Conservation (phyloP, 1,140 invertebrate genomes). For the Ips nitidus region DNA sequence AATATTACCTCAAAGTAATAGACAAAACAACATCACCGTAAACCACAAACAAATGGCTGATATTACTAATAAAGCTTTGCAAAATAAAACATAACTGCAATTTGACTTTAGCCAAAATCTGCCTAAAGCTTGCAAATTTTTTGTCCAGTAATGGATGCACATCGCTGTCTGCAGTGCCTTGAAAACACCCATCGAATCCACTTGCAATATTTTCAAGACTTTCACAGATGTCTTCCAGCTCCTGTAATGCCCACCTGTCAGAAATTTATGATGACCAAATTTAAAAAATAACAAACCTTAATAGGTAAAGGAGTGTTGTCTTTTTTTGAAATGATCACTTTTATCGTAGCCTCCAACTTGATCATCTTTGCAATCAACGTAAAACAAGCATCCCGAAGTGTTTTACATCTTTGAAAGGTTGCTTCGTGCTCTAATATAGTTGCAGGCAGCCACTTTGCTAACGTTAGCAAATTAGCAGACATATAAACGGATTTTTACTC, state of each 20-base stretch:
- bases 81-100: constrained; percentile 47
- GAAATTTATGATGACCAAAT: constrained; percentile 9
- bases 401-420: constrained; percentile 40
- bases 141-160: constrained; percentile 19
- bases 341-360: neutral
- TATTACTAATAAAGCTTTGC: constrained; percentile 45
- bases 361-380: neutral
- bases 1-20: constrained; percentile 44
- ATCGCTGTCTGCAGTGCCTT: constrained; percentile 23
- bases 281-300: constrained; percentile 4
- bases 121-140: constrained; percentile 43
- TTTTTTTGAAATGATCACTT: neutral
- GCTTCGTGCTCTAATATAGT: constrained; percentile 40
- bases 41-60: constrained; percentile 44
- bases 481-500: constrained; percentile 21
- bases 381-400: constrained; percentile 39
- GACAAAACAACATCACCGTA: constrained; percentile 45
- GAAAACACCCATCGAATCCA: constrained; percentile 33
- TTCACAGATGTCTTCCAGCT: constrained; percentile 38
- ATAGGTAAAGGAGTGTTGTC: neutral
- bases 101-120: constrained; percentile 44
- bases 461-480: constrained; percentile 45
- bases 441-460: constrained; percentile 49
- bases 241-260: constrained; percentile 25
- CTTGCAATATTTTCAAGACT: constrained; percentile 30